Conservation (phyloP, 1,140 invertebrate genomes). For the Magallana gigas region DNA sequence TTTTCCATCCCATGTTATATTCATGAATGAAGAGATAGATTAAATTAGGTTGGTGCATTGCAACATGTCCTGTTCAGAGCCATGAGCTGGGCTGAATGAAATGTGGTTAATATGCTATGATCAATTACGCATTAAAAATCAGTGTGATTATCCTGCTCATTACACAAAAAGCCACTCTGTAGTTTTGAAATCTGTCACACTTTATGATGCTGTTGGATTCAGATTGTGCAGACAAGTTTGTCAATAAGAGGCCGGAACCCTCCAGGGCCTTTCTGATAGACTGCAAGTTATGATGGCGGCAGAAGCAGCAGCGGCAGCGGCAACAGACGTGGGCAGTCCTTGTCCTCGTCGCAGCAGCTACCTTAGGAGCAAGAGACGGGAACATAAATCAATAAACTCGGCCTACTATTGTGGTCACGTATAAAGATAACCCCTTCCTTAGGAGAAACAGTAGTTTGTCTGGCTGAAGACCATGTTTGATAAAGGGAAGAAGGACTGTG, state of each 20-base stretch:
- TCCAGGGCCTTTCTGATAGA: neutral
- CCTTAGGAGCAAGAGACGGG: neutral
- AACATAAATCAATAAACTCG: slow-evolving; percentile 24
- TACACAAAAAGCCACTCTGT: neutral
- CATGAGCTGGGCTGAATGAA: too few relatives aligned
- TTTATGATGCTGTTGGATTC: neutral
- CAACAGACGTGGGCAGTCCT: neutral
- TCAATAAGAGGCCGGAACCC: neutral
- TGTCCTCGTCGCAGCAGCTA: slow-evolving; percentile 7
- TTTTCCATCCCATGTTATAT: too few relatives aligned
- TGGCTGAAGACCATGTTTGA: neutral
- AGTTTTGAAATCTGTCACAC: slow-evolving; percentile 16
- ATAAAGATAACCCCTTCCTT: slow-evolving; percentile 17
- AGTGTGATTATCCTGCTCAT: neutral
- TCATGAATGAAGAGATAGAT: too few relatives aligned
- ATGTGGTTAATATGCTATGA: neutral
- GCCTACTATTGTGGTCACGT: slow-evolving; percentile 12
- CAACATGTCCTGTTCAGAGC: too few relatives aligned
- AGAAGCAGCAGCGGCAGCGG: neutral
- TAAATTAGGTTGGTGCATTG: too few relatives aligned
- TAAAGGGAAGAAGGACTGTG: too few relatives aligned
- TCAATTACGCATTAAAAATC: neutral
- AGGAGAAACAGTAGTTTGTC: neutral
- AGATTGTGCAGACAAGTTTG: neutral
- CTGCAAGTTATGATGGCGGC: neutral